Percentiles rank a stretch among this genome's conserved stretches.
Conservation (phyloP, 2,113 vertebrate genomes). For the Sylvia atricapilla region DNA sequence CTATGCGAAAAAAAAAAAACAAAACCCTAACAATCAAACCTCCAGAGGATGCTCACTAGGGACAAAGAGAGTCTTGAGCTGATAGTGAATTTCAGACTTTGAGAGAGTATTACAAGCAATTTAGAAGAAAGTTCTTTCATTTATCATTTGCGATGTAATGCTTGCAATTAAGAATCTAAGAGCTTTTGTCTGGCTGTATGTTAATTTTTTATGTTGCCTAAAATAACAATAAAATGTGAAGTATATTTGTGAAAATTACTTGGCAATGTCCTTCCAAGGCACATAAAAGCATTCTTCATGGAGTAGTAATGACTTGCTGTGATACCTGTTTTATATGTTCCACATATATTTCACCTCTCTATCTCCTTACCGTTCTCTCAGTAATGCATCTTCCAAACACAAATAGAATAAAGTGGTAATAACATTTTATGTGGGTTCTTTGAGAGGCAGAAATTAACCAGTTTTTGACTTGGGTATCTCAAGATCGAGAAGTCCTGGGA, state of each 20-base stretch:
- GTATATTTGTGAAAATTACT: conserved; percentile 25
- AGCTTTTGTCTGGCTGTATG: neutral
- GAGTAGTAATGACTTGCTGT: neutral
- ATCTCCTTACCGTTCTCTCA: neutral
- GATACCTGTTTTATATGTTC: neutral
- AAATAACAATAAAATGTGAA: conserved; percentile 24
- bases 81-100: neutral
- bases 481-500: neutral
- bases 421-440: neutral
- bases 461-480: neutral
- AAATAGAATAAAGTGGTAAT: neutral
- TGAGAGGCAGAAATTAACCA: neutral
- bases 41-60: neutral
- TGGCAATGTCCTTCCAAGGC: conserved; percentile 26
- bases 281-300: neutral
- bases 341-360: neutral
- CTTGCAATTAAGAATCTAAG: conserved; percentile 24
- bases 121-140: neutral
- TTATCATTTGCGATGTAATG: neutral
- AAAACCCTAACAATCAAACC: neutral
- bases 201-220: conserved; percentile 44
- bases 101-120: neutral
- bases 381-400: neutral
- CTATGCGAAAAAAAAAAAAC: neutral
- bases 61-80: neutral